These are phyloP conservation scores for Phyllostomus discolor DNA, from an alignment of 2,113 vertebrate genomes.

Conservation along the genomic window DNA sequence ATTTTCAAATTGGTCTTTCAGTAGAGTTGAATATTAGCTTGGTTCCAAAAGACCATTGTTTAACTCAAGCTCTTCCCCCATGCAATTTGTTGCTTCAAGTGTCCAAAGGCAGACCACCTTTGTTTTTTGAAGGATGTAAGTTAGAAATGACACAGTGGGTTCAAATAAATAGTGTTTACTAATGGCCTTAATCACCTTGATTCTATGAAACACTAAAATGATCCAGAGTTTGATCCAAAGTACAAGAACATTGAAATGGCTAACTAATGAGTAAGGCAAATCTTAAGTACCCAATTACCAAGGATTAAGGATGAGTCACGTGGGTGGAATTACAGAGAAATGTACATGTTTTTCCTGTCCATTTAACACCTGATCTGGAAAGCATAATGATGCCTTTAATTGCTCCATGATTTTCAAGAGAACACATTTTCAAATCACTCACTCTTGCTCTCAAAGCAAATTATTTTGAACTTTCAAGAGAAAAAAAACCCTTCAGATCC, in stretches of 20 bases:
- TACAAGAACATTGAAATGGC: background rate
- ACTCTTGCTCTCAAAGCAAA: constrained; percentile 18
- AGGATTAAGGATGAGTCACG: background rate
- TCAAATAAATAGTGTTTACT: background rate
- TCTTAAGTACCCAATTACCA: background rate
- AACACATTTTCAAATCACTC: background rate
- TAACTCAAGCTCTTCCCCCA: background rate
- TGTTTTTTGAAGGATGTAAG: background rate
- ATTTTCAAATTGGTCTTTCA: constrained; percentile 36
- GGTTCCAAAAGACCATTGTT: background rate
- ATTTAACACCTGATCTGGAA: constrained; percentile 9
- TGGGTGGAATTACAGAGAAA: background rate
- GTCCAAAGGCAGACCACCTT: background rate
- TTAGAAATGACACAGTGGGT: background rate
- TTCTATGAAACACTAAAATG: constrained; percentile 12
- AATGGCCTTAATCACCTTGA: background rate
- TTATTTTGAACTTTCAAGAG: constrained; percentile 35
- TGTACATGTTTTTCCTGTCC: background rate
- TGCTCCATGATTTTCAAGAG: background rate
- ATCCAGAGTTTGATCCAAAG: background rate
- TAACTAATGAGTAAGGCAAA: constrained; percentile 1
- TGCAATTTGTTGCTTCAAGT: background rate
- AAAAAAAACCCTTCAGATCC: background rate
- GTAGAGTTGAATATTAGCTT: constrained; percentile 11
- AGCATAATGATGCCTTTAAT: constrained; percentile 25